Evolutionary conservation across 1,140 invertebrate species (phyloP).

Genomic region (Micrasema longulum): DNA sequence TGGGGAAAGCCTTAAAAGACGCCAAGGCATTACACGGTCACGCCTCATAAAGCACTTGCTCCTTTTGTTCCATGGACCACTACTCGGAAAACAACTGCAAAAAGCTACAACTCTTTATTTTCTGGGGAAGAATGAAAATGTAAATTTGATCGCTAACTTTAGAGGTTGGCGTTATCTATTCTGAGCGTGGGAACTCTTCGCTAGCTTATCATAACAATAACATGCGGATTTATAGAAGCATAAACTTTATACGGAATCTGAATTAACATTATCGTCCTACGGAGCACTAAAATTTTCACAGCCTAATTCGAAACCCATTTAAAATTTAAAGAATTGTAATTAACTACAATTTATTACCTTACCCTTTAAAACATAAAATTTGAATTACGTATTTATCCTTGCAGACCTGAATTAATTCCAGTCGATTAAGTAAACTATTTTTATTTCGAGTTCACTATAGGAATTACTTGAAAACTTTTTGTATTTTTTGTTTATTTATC

Average conservation of each 20-base stretch:
- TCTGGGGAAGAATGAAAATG: constrained; percentile 44
- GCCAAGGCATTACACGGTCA: constrained; percentile 41
- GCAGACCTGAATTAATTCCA: too few species aligned
- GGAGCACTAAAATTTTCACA: too few species aligned
- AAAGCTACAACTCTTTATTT: constrained; percentile 49
- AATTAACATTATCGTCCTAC: neutral
- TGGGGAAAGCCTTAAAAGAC: constrained; percentile 19
- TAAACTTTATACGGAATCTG: neutral
- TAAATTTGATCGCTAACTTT: constrained; percentile 36
- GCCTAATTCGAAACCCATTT: too few species aligned
- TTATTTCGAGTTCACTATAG: too few species aligned
- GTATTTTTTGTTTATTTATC: too few species aligned
- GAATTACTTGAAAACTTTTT: too few species aligned
- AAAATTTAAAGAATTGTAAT: too few species aligned
- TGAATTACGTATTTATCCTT: too few species aligned
- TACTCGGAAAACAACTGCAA: constrained; percentile 37
- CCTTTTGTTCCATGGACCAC: constrained; percentile 35
- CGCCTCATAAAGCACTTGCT: constrained; percentile 48
- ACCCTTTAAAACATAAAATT: too few species aligned
- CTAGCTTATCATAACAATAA: constrained; percentile 22
- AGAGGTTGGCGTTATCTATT: constrained; percentile 12
- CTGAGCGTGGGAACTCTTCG: constrained; percentile 35
- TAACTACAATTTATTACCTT: too few species aligned
- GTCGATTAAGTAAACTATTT: too few species aligned
- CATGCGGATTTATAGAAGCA: constrained; percentile 6